Evolutionary conservation across 2,888 invertebrate species (phyloP), one percentile per base, ranked within the genome.

Genomic region (Ferdinandea cuprea): DNA sequence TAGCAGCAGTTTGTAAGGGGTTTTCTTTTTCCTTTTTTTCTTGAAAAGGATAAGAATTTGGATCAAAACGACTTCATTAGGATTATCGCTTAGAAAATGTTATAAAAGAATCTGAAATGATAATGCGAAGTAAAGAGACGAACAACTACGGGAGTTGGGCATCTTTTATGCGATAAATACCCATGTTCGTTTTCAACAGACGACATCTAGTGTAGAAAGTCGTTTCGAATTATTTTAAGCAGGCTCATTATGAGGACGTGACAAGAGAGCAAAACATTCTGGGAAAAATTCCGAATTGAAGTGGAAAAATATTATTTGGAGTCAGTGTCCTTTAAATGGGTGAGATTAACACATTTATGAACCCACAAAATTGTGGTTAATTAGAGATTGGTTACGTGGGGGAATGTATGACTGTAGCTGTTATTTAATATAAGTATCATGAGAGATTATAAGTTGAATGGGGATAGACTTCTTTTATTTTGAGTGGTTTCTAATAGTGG

Each of bases 61-160:
- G 68, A 68, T 56, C 46, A 68, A 73, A 68, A 68, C 69, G 73
- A 54, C 61, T 68, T 68, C 73, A 73, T 73, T 73, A 59, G 66
- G 79, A 79, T 73, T 73, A 73, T 66, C 61, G 61, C 66, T 73
- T 73, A 61, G 66, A 66, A 73, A 58, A 54, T 46, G 44, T 15
- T 68, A 54, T 54, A 68, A 56, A 73, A 68, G 69, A 61, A 54
- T 37, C 13, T 54, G 17, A 35, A 50, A 66, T 63, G 65, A 65
- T 72, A 65, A 59, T 77, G 42, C 28, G 56, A 48, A 35, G 21
- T 77, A 58, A 63, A 46, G 89, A 73, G 89, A 5, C 30, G 25
- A 17, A 17, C 44, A 11, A 5, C 7, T 4, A 13, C 28, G 19
- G 35, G 25, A 28, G 17, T 15, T 28, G 5, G n/a, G 48, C 58